Percentiles rank a stretch among this genome's conserved stretches.
phyloP scores from a whole-genome alignment of 2,888 invertebrate genomes.

The Pachycephus smyrnensis region DNA sequence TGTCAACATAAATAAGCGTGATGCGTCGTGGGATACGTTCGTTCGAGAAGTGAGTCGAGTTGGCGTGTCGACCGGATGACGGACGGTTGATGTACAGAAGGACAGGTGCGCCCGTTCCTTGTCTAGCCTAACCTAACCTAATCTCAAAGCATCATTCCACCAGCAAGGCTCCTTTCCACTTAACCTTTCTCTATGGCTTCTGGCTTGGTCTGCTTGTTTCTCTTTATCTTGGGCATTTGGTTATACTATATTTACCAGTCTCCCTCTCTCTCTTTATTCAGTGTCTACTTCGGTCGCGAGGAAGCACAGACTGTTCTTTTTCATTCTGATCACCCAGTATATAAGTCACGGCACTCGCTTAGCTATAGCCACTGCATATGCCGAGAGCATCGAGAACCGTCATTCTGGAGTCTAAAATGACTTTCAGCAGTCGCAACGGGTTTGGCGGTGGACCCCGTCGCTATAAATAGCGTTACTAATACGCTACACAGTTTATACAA shows the following conservation, averaged over 20 bases:
- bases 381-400: neutral
- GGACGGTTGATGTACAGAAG: slow-evolving; percentile 62
- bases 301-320: neutral
- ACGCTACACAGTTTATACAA: slow-evolving; percentile 13
- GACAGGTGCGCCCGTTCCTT: slow-evolving; percentile 57
- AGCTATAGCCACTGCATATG: neutral
- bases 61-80: slow-evolving; percentile 53
- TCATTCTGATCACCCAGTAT: neutral
- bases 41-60: slow-evolving; percentile 21
- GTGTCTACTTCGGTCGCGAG: neutral
- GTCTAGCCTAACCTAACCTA: slow-evolving; percentile 11
- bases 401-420: neutral
- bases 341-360: neutral
- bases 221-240: neutral
- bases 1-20: slow-evolving; percentile 66
- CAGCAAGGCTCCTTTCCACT: slow-evolving; percentile 15
- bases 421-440: neutral
- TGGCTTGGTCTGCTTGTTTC: slow-evolving; percentile 9
- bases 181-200: slow-evolving; percentile 22
- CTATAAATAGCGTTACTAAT: slow-evolving; percentile 22
- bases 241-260: neutral
- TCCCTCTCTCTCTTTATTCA: neutral
- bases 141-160: slow-evolving; percentile 26
- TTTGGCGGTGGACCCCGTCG: neutral
- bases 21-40: slow-evolving; percentile 43